These are phyloP conservation scores for Eurystomus glaucurus DNA, from an alignment of 2,797 vertebrate genomes.

Conservation along the genomic window DNA sequence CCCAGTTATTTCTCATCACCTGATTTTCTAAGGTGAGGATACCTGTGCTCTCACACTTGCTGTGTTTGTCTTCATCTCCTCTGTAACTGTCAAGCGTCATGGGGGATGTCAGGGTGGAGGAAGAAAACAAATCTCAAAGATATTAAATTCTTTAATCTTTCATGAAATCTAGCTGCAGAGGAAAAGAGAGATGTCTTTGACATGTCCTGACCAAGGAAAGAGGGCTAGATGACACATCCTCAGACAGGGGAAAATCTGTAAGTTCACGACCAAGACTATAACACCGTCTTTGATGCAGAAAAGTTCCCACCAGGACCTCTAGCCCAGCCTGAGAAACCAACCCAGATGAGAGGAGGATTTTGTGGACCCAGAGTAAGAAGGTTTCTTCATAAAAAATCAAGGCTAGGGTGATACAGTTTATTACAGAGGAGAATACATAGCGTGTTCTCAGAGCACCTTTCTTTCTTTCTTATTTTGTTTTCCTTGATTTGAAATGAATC, in stretches of 20 bases:
- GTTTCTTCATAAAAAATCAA: background rate
- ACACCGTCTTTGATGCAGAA: background rate
- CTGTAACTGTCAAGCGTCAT: background rate
- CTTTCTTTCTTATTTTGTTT: background rate
- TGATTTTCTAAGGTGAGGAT: background rate
- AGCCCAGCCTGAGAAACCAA: background rate
- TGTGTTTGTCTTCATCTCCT: background rate
- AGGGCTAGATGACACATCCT: background rate
- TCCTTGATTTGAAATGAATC: slow-evolving; percentile 53
- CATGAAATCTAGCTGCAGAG: background rate
- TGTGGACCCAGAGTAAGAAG: background rate
- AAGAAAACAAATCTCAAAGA: background rate
- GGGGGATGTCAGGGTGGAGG: background rate
- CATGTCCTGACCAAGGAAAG: background rate
- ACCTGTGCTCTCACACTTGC: background rate
- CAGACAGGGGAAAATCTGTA: background rate
- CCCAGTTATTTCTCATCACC: background rate
- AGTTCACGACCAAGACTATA: background rate
- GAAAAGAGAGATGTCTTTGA: background rate
- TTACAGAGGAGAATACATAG: background rate
- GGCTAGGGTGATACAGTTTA: background rate
- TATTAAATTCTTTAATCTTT: background rate
- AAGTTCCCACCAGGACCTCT: background rate
- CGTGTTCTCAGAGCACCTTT: background rate
- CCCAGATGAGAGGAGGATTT: background rate